Percentiles rank a stretch among this genome's conserved stretches.
Conservation (phyloP, 2,113 vertebrate species). For the rabbit (Oryctolagus cuniculus) region mOryCun1.1 NC_091436.1:96278001-96278500, state of each 20-base stretch:
- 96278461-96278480: too few species aligned
- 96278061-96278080: background rate
- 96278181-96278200: background rate
- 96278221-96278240: background rate
- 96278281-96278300: too few species aligned
- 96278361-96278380: too few species aligned
- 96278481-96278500: too few species aligned
- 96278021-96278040: background rate
- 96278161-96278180: background rate
- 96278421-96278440: too few species aligned
- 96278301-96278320: too few species aligned
- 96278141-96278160: background rate
- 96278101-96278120: background rate
- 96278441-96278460: too few species aligned
- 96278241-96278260: background rate
- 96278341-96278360: too few species aligned
- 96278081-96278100: constrained; percentile 2
- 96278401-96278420: too few species aligned
- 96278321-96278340: too few species aligned
- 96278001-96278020: background rate
- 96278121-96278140: background rate
- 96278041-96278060: background rate
- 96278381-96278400: too few species aligned
- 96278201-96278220: background rate
- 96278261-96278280: too few species aligned